Conservation (phyloP, 2,888 invertebrate species). For the Meloe dianella region DNA sequence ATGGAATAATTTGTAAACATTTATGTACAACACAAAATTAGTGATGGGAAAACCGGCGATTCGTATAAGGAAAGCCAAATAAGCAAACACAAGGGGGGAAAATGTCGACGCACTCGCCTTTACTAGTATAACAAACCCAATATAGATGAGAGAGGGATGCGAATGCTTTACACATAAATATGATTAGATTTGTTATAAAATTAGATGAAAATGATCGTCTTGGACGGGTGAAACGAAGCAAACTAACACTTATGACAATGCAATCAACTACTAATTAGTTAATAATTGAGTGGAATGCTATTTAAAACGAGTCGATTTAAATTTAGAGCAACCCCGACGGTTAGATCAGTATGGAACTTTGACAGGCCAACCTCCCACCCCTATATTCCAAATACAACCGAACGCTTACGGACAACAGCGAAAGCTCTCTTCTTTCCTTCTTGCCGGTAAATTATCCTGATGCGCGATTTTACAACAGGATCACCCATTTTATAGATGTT, state of each 20-base stretch:
- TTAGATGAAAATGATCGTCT: slow-evolving; percentile 37
- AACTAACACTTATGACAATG: slow-evolving; percentile 47
- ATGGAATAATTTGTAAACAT: neutral
- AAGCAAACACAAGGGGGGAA: slow-evolving; percentile 33
- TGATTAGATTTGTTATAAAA: slow-evolving; percentile 33
- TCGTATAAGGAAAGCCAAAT: slow-evolving; percentile 20
- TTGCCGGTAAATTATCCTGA: slow-evolving; percentile 35
- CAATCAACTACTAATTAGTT: slow-evolving; percentile 52
- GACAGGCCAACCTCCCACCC: slow-evolving; percentile 56
- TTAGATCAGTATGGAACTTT: slow-evolving; percentile 45
- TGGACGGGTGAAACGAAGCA: slow-evolving; percentile 45
- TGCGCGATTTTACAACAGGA: slow-evolving; percentile 40
- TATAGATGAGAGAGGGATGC: neutral
- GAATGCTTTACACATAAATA: slow-evolving; percentile 24
- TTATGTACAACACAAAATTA: neutral
- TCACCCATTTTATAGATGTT: slow-evolving; percentile 10
- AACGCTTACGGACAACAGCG: slow-evolving; percentile 29
- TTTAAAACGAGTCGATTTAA: slow-evolving; percentile 55
- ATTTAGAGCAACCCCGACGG: slow-evolving; percentile 55
- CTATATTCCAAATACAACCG: slow-evolving; percentile 47
- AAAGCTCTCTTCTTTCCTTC: slow-evolving; percentile 23
- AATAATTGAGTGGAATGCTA: slow-evolving; percentile 54
- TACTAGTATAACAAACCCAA: neutral
- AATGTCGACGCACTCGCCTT: slow-evolving; percentile 39
- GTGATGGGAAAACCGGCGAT: neutral